phyloP scores from a whole-genome alignment of 2,797 vertebrate species.

The Dipus sagitta region DNA sequence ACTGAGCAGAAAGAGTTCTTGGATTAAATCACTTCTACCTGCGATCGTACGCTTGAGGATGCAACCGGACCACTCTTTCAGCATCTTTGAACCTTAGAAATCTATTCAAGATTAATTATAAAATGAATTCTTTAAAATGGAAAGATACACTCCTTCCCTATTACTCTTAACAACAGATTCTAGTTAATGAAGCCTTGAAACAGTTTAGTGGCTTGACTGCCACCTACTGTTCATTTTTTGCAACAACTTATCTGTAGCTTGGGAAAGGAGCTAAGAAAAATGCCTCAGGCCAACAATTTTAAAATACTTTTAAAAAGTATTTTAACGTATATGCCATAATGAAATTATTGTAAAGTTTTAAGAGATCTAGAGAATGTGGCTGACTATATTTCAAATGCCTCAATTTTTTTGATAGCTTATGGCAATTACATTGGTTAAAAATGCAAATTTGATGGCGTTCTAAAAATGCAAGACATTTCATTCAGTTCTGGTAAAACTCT shows the following conservation, averaged over 20 bases:
- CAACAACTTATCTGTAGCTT: conserved; percentile 44
- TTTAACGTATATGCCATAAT: background rate
- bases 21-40: conserved; percentile 73
- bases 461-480: conserved; percentile 2
- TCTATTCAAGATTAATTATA: conserved; percentile 81
- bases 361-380: rapidly evolving
- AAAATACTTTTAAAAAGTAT: background rate
- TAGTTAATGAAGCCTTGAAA: conserved; percentile 57
- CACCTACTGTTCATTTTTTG: conserved; percentile 87
- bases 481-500: background rate
- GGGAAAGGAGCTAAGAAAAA: conserved; percentile 46
- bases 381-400: conserved; percentile 10
- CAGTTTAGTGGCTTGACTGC: conserved; percentile 88
- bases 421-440: background rate
- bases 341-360: conserved; percentile 56
- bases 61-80: conserved; percentile 45
- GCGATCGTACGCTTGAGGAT: conserved; percentile 57
- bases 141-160: conserved; percentile 66
- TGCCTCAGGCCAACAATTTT: background rate
- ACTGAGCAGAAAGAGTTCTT: conserved; percentile 31
- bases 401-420: background rate
- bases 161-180: conserved; percentile 31
- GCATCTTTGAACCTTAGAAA: conserved; percentile 66
- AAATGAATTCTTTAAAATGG: conserved; percentile 81
- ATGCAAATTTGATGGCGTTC: background rate